Percentiles rank a stretch among this genome's conserved stretches.
Conservation (phyloP, 2,888 invertebrate genomes). For the Zygaena filipendulae region DNA sequence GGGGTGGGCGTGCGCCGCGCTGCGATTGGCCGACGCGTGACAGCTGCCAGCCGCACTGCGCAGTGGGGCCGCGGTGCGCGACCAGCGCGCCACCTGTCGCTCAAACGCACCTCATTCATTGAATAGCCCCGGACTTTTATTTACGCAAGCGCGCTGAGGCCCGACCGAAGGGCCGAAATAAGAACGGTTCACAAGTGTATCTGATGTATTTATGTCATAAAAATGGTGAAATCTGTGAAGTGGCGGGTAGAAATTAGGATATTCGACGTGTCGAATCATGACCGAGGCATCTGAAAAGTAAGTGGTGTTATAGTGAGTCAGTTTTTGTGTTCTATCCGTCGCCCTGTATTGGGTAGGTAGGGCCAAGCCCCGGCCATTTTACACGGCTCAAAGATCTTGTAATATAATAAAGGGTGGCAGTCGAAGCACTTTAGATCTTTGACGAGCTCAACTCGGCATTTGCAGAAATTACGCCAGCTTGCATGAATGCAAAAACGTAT, state of each 20-base stretch:
- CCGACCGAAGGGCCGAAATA: constrained; percentile 67
- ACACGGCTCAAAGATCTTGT: constrained; percentile 35
- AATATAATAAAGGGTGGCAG: no score
- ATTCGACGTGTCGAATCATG: constrained; percentile 88
- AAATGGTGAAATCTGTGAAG: constrained; percentile 86
- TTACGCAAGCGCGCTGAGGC: constrained; percentile 65
- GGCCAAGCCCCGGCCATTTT: constrained; percentile 64
- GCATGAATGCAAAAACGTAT: no score
- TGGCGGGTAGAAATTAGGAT: constrained; percentile 85
- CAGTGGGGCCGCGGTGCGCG: no score
- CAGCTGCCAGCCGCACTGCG: no score
- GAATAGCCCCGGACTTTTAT: constrained; percentile 58
- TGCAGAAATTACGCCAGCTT: no score
- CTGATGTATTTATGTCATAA: constrained; percentile 82
- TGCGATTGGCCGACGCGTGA: constrained; percentile 41
- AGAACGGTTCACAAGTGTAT: constrained; percentile 60
- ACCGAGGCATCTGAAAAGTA: constrained; percentile 93
- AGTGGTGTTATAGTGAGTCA: constrained; percentile 61
- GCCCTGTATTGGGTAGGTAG: constrained; percentile 50
- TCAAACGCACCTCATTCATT: constrained; percentile 49
- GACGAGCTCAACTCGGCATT: no score
- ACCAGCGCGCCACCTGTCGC: constrained; percentile 60
- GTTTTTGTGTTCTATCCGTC: constrained; percentile 38
- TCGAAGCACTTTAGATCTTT: no score
- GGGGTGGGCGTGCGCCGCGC: constrained; percentile 20